Evolutionary conservation across 2,797 vertebrate genomes (phyloP).

Genomic region (Coilia nasus): DNA sequence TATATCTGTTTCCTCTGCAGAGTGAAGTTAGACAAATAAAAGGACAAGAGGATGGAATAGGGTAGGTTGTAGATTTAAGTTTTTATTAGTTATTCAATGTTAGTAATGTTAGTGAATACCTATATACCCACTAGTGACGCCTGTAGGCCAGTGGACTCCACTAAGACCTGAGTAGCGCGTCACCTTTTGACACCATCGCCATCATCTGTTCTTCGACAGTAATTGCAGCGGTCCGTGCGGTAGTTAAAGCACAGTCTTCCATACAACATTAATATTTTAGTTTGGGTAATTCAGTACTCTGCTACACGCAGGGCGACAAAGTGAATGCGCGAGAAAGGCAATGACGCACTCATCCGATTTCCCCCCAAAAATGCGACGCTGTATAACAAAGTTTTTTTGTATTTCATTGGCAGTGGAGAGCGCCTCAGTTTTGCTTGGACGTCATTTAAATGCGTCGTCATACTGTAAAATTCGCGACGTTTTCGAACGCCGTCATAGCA

Average conservation of each 20-base stretch:
- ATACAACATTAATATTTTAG: not conserved
- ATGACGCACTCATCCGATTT: not conserved
- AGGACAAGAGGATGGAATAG: not conserved
- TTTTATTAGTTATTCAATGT: too few species aligned
- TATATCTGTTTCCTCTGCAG: not conserved
- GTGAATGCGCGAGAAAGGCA: not conserved
- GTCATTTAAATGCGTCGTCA: not conserved
- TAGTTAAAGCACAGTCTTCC: not conserved
- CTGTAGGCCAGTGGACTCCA: not conserved
- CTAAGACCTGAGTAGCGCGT: not conserved
- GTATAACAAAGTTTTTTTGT: not conserved
- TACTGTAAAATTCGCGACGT: not conserved
- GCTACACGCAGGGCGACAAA: not conserved
- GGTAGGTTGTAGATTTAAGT: too few species aligned
- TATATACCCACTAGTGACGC: not conserved
- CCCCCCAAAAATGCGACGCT: not conserved
- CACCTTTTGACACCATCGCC: not conserved
- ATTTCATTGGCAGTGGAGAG: not conserved
- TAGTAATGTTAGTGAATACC: too few species aligned
- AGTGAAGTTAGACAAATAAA: not conserved
- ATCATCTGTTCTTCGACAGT: not conserved
- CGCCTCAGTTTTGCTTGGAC: not conserved
- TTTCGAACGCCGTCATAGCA: conserved; percentile 37
- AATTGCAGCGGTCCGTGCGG: not conserved
- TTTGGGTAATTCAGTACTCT: not conserved